These are phyloP conservation scores for Sebastolobus altivelis DNA, from an alignment of 2,797 vertebrate genomes.

Conservation along the genomic window DNA sequence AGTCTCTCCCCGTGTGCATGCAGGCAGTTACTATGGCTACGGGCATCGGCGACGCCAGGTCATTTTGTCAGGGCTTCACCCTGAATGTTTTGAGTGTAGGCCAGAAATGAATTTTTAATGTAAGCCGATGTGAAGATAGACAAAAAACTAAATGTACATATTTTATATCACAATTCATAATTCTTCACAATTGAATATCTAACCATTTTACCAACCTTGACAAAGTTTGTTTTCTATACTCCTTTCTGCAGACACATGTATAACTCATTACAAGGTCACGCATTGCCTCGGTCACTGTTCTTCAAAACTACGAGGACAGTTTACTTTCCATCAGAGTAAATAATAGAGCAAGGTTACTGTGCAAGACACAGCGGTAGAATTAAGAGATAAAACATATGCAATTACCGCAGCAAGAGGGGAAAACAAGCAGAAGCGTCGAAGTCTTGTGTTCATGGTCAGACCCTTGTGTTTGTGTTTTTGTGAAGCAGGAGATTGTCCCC, in stretches of 20 bases:
- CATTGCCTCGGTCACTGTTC: not conserved
- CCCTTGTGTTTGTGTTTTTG: constrained; percentile 23
- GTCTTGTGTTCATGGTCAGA: constrained; percentile 28
- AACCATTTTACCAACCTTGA: not conserved
- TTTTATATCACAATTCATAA: too few relatives aligned
- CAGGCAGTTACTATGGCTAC: not conserved
- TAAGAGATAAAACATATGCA: constrained; percentile 17
- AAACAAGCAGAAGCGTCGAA: not conserved
- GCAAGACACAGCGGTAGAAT: constrained; percentile 6
- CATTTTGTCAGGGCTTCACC: not conserved
- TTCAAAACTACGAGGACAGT: not conserved
- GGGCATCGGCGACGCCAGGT: not conserved
- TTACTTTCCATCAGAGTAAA: constrained; percentile 10
- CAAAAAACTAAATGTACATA: not conserved
- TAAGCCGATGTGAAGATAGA: not conserved
- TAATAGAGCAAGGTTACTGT: constrained; percentile 3
- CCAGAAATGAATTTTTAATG: not conserved
- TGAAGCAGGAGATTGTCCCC: constrained; percentile 42
- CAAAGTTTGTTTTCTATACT: not conserved
- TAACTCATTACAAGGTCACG: not conserved
- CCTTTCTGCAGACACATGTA: not conserved
- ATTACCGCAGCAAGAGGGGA: not conserved
- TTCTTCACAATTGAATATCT: not conserved
- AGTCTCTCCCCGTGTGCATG: not conserved
- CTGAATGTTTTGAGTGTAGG: not conserved